Conservation (phyloP, 2,888 invertebrate species). For the Epistrophella euchroma region DNA sequence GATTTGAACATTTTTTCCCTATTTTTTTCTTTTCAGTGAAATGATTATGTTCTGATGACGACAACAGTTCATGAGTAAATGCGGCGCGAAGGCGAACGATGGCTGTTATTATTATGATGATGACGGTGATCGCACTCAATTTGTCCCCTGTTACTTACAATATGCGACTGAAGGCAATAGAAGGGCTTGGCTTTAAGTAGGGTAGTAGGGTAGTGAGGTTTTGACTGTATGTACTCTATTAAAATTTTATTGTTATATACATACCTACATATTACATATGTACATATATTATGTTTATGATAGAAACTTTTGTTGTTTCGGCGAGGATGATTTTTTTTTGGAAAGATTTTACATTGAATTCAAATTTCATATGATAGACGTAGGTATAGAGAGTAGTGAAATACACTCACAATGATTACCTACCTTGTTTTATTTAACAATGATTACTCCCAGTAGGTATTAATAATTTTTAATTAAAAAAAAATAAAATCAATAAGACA, state of each 20-base stretch:
- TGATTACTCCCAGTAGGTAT: too few species aligned
- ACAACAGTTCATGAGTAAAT: conserved; percentile 43
- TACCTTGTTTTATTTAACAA: too few species aligned
- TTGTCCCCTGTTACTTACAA: conserved; percentile 63
- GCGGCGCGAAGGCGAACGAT: conserved; percentile 57
- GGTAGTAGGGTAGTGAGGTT: not conserved
- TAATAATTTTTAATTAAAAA: too few species aligned
- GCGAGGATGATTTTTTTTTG: not conserved
- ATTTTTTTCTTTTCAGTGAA: conserved; percentile 29
- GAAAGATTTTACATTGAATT: conserved; percentile 1
- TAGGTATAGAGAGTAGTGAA: not conserved
- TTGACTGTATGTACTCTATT: conserved; percentile 53
- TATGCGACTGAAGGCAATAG: not conserved
- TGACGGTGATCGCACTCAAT: conserved; percentile 73
- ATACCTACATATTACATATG: not conserved
- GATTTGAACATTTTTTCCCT: conserved; percentile 14
- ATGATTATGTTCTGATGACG: conserved; percentile 70
- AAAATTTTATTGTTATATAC: conserved; percentile 70
- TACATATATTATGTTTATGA: too few species aligned
- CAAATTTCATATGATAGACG: not conserved
- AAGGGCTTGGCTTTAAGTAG: not conserved
- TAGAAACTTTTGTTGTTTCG: conserved; percentile 52
- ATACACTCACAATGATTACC: too few species aligned
- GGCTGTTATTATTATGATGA: conserved; percentile 67
- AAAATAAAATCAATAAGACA: too few species aligned